Conservation (phyloP, 2,888 invertebrate genomes). For the Caprella mutica region DNA sequence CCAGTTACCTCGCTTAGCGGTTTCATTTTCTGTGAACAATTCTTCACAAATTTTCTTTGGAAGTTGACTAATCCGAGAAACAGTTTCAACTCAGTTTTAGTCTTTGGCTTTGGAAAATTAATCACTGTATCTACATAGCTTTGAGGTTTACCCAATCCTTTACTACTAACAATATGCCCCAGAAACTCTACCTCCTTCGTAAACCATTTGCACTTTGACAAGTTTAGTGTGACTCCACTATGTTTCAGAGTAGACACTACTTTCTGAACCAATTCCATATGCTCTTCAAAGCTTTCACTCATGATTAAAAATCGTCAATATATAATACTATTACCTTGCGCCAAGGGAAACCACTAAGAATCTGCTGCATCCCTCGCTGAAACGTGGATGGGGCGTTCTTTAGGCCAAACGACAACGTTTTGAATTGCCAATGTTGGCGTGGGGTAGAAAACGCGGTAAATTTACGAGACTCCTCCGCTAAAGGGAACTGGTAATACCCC, state of each 20-base stretch:
- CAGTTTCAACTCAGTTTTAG: neutral
- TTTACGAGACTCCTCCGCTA: neutral
- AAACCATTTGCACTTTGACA: neutral
- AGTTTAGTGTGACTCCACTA: neutral
- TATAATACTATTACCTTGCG: neutral
- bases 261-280: neutral
- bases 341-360: neutral
- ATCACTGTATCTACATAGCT: neutral
- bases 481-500: neutral
- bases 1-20: neutral
- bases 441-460: neutral
- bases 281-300: neutral
- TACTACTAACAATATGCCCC: neutral
- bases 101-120: neutral
- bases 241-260: neutral
- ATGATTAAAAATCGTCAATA: neutral
- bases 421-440: neutral
- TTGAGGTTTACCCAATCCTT: neutral
- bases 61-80: neutral
- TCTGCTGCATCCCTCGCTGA: neutral
- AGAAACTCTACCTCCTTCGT: neutral
- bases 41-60: neutral
- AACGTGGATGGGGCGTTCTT: conserved; percentile 2
- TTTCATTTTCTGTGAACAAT: neutral
- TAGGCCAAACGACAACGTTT: neutral